phyloP scores from a whole-genome alignment of 1,140 invertebrate genomes.

The Drosophila cardini region DNA sequence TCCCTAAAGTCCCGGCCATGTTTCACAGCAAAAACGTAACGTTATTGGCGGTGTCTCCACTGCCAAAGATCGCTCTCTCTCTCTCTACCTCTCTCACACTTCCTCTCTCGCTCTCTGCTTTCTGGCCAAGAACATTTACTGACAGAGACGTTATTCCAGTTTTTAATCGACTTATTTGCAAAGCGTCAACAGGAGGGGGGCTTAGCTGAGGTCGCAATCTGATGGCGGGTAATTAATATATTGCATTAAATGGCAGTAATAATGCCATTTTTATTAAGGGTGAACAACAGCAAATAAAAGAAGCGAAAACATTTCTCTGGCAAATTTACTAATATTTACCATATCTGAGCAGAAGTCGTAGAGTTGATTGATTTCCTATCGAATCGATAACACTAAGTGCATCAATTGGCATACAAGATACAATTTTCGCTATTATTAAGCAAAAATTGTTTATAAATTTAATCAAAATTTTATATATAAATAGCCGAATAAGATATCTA shows the following conservation, averaged over 20 bases:
- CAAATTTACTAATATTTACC: not conserved
- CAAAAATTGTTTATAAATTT: too few relatives aligned
- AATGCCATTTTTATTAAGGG: constrained; percentile 63
- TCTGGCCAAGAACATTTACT: constrained; percentile 44
- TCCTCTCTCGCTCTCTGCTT: too few relatives aligned
- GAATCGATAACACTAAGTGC: too few relatives aligned
- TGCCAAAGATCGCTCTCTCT: constrained; percentile 22
- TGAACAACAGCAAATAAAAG: constrained; percentile 20
- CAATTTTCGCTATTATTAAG: too few relatives aligned
- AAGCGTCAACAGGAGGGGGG: not conserved
- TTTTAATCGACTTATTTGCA: constrained; percentile 63
- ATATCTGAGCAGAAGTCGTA: not conserved
- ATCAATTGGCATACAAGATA: too few relatives aligned
- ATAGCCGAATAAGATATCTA: too few relatives aligned
- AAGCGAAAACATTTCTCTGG: not conserved
- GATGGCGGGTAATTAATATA: constrained; percentile 72
- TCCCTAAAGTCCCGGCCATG: constrained; percentile 15
- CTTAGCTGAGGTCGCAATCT: constrained; percentile 9
- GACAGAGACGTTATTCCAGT: constrained; percentile 81
- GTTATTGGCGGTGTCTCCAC: constrained; percentile 50
- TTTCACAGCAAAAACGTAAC: constrained; percentile 42
- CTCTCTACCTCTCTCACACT: too few relatives aligned
- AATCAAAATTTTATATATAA: too few relatives aligned
- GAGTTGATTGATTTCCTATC: not conserved
- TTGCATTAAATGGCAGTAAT: constrained; percentile 74